Evolutionary conservation across 2,797 vertebrate species (phyloP).

Genomic region (Perodicticus potto): DNA sequence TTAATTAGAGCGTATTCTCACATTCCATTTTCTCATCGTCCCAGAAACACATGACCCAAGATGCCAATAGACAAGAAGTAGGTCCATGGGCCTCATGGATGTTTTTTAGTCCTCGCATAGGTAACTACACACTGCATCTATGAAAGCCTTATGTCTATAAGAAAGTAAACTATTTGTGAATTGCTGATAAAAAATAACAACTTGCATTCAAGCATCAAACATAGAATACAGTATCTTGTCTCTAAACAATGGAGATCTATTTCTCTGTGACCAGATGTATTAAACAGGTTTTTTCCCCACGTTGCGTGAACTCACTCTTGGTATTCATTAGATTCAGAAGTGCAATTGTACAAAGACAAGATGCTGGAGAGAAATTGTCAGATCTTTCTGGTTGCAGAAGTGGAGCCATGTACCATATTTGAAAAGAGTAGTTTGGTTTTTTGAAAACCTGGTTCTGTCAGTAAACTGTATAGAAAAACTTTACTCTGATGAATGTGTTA

Average conservation of each 20-base stretch:
- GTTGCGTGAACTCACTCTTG: background rate
- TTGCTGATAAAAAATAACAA: background rate
- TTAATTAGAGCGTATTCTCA: background rate
- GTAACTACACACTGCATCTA: background rate
- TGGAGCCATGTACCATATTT: background rate
- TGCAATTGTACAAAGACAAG: background rate
- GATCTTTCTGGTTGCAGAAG: background rate
- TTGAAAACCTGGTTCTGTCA: slow-evolving; percentile 11
- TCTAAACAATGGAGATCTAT: slow-evolving; percentile 12
- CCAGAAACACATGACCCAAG: background rate
- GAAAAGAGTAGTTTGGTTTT: background rate
- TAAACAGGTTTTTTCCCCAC: background rate
- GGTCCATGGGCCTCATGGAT: background rate
- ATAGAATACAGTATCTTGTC: background rate
- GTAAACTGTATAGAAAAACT: background rate
- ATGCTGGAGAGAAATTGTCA: background rate
- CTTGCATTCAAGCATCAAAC: background rate
- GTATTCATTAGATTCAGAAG: slow-evolving; percentile 49
- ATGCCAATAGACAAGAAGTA: background rate
- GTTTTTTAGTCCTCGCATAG: background rate
- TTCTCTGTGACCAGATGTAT: background rate
- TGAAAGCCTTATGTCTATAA: background rate
- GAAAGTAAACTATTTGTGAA: background rate
- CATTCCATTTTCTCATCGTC: background rate
- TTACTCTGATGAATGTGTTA: background rate